phyloP scores from a whole-genome alignment of 2,113 vertebrate genomes.

The Eulemur macaco region DNA sequence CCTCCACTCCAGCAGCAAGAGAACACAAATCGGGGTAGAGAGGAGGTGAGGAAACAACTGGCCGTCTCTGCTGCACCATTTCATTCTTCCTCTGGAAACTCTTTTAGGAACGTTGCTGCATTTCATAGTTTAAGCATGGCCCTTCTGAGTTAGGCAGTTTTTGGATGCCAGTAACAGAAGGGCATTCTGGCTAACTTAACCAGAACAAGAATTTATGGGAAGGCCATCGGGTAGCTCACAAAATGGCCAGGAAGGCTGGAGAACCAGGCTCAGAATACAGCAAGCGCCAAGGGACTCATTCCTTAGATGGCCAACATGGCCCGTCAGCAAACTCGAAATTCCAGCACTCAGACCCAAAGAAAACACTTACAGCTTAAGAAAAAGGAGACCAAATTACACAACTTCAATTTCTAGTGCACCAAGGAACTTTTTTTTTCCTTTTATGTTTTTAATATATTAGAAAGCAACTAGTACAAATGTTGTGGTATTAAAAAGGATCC shows the following conservation, averaged over 20 bases:
- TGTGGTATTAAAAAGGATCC: constrained; percentile 49
- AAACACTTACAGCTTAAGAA: background rate
- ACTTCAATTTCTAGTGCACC: background rate
- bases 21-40: background rate
- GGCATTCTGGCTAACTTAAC: background rate
- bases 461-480: constrained; percentile 66
- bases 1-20: background rate
- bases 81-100: background rate
- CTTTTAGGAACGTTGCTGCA: background rate
- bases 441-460: constrained; percentile 65
- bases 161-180: background rate
- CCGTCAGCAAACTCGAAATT: background rate
- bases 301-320: background rate
- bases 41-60: background rate
- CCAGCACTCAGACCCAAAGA: background rate
- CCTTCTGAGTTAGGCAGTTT: background rate
- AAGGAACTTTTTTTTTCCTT: background rate
- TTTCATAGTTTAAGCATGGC: background rate
- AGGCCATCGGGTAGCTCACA: background rate
- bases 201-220: background rate
- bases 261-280: background rate
- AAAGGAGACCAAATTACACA: background rate
- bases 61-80: background rate
- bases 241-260: background rate
- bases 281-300: background rate